Evolutionary conservation across 2,113 vertebrate genomes (phyloP).

Genomic region (Haliaeetus leucogaster): DNA sequence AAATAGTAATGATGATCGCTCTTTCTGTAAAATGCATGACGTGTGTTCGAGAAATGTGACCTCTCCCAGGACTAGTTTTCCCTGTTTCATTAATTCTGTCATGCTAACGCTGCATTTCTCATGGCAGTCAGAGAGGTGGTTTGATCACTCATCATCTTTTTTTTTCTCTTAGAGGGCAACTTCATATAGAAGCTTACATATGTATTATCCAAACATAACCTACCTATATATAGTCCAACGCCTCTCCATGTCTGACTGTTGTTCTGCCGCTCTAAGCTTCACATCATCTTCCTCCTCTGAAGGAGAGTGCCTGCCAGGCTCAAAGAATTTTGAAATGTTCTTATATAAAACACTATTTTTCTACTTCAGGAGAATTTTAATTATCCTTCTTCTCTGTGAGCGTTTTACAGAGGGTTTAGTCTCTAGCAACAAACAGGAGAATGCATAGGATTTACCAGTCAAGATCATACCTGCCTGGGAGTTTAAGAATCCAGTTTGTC

Average conservation of each 20-base stretch:
- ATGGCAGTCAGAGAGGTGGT: neutral
- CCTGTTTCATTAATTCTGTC: neutral
- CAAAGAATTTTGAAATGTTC: neutral
- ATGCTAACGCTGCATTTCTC: neutral
- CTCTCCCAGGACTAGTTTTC: neutral
- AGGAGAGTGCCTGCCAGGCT: neutral
- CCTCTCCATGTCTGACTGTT: neutral
- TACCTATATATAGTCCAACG: neutral
- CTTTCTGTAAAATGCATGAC: neutral
- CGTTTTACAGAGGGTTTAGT: neutral
- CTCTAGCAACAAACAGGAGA: neutral
- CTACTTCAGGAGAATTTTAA: neutral
- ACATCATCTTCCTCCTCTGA: neutral
- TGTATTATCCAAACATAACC: neutral
- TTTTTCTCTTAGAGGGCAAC: neutral
- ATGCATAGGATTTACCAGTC: neutral
- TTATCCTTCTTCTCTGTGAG: neutral
- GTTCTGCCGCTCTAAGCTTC: neutral
- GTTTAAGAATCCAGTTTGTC: neutral
- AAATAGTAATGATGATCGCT: neutral
- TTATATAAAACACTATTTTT: neutral
- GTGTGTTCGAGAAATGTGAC: neutral
- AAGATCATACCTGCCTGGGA: neutral
- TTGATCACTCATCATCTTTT: neutral
- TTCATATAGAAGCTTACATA: neutral